Base-by-base conservation (phyloP, 2,797 vertebrate genomes). In the Molossus alvarezi region DNA sequence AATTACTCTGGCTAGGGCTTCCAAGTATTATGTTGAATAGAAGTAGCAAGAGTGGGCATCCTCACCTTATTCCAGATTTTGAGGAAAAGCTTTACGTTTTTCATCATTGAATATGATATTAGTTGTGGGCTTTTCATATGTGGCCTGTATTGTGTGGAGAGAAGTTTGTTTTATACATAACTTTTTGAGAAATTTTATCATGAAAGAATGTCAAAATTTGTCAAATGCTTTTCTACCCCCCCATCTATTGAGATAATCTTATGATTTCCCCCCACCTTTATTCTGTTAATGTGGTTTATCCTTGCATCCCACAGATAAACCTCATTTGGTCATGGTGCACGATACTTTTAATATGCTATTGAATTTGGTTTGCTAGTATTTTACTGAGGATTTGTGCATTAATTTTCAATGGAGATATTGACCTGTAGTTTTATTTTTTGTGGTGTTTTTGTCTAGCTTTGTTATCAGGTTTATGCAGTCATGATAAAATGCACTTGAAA, bases 141-240 rank as follows among this genome's bases (percentile, higher is more conserved):
- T 25, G 21, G 29, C 9, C 23, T 91, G 45, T 73, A 57, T 87
- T 91, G 37, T 65, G 25, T 51, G 76, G 15, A 57, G 53, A 65
- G 45, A 77, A 58, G 20, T 33, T 90, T 21, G 14, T 76, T 84
- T 45, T 76, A 21, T 23, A 29, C 3, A 29, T 72, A 65, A 72
- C 65, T 80, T 91, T 33, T 73, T 72, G 25, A 90, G 17, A 79
- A 37, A 72, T 83, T 88, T 83, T 65, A 67, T 87, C 29, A 75
- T 87, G 58, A 91, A 75, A 85, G 27, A 75, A 41, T 73, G 23
- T 51, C 75, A 7, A 37, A 67, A 75, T 87, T 81, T 75, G 37
- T 48, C 67, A 48, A 57, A 95, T 57, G 27, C 6, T 55, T 53
- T 88, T 77, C 65, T 18, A 33, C 37, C 67, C 55, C 17, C 53